Percentiles rank a stretch among this genome's conserved stretches.
phyloP scores from a whole-genome alignment of 1,140 invertebrate species.

The Doryteuthis pealeii region DNA sequence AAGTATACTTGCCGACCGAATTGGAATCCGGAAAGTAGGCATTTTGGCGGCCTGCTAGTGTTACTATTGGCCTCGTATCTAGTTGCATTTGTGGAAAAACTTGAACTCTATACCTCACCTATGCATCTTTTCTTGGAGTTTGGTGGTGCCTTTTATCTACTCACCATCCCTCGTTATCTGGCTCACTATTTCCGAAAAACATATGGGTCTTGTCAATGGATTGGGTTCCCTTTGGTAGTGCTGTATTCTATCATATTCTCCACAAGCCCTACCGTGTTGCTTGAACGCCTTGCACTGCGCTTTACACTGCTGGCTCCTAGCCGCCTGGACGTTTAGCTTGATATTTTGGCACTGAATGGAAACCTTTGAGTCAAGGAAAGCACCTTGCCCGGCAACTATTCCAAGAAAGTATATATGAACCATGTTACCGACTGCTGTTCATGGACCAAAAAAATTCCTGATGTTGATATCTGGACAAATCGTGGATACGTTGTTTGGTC shows the following conservation, averaged over 20 bases:
- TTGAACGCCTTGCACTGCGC: constrained; percentile 68
- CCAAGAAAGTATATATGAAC: constrained; percentile 47
- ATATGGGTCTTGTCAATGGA: constrained; percentile 85
- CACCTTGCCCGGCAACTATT: constrained; percentile 39
- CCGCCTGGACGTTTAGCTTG: constrained; percentile 71
- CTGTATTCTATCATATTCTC: constrained; percentile 81
- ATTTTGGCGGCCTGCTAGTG: constrained; percentile 80
- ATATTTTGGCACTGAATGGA: constrained; percentile 80
- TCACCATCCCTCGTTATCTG: constrained; percentile 87
- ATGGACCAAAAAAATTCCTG: constrained; percentile 63
- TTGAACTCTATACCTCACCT: constrained; percentile 78
- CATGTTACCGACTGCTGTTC: constrained; percentile 44
- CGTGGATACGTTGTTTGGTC: constrained; percentile 86
- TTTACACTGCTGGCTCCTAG: constrained; percentile 67
- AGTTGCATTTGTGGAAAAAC: constrained; percentile 73
- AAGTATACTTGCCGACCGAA: constrained; percentile 82
- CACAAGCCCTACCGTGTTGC: constrained; percentile 71
- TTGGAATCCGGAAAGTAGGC: constrained; percentile 82
- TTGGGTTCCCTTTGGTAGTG: constrained; percentile 88
- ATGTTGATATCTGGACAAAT: constrained; percentile 80
- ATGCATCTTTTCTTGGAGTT: constrained; percentile 85
- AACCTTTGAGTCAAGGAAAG: constrained; percentile 65
- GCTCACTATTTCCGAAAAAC: constrained; percentile 85
- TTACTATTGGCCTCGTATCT: constrained; percentile 73
- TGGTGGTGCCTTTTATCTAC: constrained; percentile 84